Conservation (phyloP, 2,797 vertebrate species). For the Hylomyscus alleni region DNA sequence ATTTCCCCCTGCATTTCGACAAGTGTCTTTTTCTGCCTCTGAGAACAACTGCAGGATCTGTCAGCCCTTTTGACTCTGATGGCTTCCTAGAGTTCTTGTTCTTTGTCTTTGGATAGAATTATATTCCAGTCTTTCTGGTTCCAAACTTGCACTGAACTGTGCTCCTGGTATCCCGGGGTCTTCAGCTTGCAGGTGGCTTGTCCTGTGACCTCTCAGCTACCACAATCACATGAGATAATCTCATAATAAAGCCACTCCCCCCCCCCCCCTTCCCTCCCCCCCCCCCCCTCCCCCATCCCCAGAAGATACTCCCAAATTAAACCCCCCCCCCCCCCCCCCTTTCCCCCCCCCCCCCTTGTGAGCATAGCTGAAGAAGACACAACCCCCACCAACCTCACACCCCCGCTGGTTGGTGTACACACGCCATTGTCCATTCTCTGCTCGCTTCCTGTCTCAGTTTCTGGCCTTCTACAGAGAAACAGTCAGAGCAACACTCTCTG, state of each 20-base stretch:
- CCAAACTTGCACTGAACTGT: background rate
- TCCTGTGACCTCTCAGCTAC: background rate
- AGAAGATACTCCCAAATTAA: too few species aligned
- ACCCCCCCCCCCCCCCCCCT: background rate
- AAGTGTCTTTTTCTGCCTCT: background rate
- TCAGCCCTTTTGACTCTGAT: background rate
- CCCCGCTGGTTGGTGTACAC: fast-evolving
- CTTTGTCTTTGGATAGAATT: background rate
- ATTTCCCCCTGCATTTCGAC: background rate
- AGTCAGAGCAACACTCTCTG: background rate
- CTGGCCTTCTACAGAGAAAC: conserved; percentile 41
- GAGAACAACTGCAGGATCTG: background rate
- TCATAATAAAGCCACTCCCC: too few species aligned
- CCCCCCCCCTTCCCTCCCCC: background rate
- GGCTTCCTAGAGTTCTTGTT: background rate
- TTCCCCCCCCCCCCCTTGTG: background rate
- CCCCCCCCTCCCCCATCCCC: too few species aligned
- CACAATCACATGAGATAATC: background rate
- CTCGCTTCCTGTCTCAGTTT: conserved; percentile 20
- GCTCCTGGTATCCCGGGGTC: background rate
- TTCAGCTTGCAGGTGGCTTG: background rate
- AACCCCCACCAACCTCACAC: background rate
- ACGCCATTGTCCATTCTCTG: background rate
- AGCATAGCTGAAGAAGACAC: background rate
- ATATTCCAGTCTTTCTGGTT: background rate